Conservation (phyloP, 2,113 vertebrate genomes). For the Alligator mississippiensis region DNA sequence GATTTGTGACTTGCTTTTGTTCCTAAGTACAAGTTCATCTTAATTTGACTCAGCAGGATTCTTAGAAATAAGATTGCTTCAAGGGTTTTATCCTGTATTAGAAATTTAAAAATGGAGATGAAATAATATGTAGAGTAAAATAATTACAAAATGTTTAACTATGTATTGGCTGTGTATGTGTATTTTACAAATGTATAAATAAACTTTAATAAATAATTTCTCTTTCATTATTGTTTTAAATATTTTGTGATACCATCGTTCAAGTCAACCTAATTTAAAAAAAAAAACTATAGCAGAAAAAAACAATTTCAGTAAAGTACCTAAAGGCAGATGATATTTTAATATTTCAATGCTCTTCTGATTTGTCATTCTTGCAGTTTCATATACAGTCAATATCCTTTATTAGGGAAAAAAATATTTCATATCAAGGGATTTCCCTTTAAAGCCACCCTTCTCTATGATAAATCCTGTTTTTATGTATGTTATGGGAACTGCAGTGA, state of each 20-base stretch:
- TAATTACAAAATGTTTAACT: not conserved
- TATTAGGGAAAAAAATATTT: not conserved
- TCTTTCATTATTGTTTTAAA: not conserved
- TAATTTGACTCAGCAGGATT: not conserved
- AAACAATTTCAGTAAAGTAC: not conserved
- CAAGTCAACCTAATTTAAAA: not conserved
- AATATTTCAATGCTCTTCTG: not conserved
- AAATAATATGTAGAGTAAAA: not conserved
- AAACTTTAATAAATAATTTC: not conserved
- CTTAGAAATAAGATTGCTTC: not conserved
- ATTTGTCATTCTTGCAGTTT: not conserved
- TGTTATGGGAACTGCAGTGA: not conserved
- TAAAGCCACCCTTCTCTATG: not conserved
- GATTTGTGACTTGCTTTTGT: not conserved
- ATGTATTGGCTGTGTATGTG: too few species aligned
- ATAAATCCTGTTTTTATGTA: not conserved
- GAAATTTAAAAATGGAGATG: not conserved
- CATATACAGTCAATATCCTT: not conserved
- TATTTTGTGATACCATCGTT: not conserved
- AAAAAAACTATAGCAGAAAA: not conserved
- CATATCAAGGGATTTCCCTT: not conserved
- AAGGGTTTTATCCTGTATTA: not conserved
- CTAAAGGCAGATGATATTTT: not conserved
- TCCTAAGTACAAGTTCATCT: not conserved
- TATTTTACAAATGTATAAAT: not conserved